A percentile compares a stretch with the other conserved stretches of the same genome.
phyloP scores from a whole-genome alignment of 2,888 invertebrate genomes.

The Seira musarum region DNA sequence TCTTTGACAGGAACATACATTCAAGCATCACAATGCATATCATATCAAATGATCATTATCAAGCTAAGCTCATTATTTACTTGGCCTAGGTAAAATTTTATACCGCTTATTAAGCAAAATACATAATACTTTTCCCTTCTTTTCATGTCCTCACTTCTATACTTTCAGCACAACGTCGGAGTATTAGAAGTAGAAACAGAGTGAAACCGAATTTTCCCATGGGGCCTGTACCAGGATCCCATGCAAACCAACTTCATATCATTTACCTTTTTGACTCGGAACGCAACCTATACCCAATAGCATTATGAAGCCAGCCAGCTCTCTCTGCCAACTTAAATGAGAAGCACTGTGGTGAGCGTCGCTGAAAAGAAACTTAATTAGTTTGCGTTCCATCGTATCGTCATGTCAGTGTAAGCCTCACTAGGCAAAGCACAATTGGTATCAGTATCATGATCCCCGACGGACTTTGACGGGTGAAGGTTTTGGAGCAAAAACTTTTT shows the following conservation, averaged over 20 bases:
- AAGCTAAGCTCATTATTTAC: constrained; percentile 16
- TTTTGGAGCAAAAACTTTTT: not conserved
- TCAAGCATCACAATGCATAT: not conserved
- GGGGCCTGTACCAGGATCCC: not conserved
- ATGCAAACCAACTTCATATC: constrained; percentile 8
- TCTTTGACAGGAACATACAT: constrained; percentile 1
- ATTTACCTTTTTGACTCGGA: constrained; percentile 27
- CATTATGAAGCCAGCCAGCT: constrained; percentile 2
- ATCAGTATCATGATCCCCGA: constrained; percentile 8
- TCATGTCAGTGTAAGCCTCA: not conserved
- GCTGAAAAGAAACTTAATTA: constrained; percentile 30
- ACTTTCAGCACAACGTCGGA: no score
- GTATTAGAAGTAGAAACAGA: no score
- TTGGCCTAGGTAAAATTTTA: constrained; percentile 18
- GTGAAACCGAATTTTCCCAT: not conserved
- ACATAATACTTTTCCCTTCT: no score
- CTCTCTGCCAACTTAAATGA: not conserved
- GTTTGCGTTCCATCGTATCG: constrained; percentile 25
- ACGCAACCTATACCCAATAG: not conserved
- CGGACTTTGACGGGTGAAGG: constrained; percentile 6
- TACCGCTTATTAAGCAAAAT: constrained; percentile 17
- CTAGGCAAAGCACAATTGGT: constrained; percentile 6
- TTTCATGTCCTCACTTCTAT: no score
- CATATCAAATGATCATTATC: constrained; percentile 48
- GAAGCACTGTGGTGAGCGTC: not conserved